Evolutionary conservation across 2,888 invertebrate species (phyloP).

Genomic region (Oscheius sp.): DNA sequence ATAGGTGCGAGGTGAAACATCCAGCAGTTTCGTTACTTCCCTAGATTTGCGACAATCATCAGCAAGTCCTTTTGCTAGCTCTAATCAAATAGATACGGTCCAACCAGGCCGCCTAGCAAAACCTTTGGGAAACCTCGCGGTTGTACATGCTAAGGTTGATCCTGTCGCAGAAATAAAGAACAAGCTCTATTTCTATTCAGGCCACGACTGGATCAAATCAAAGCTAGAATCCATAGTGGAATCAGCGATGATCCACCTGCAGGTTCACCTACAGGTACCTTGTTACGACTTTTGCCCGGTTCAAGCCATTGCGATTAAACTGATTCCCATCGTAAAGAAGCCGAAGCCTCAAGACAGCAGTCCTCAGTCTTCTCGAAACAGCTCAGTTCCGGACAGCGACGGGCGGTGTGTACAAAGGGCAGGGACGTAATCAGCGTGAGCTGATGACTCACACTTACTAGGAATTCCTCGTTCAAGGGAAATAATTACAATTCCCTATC

Average conservation of each 20-base stretch:
- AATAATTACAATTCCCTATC: constrained; percentile 80
- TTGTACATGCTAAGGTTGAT: too few relatives aligned
- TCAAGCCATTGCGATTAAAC: constrained; percentile 60
- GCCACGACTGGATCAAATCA: not conserved
- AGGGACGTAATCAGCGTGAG: constrained; percentile 81
- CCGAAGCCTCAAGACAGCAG: constrained; percentile 27
- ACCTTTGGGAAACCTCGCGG: too few relatives aligned
- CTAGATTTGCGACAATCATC: too few relatives aligned
- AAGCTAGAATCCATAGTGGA: not conserved
- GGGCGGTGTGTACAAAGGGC: constrained; percentile 82
- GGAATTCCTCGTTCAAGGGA: constrained; percentile 80
- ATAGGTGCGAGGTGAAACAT: too few relatives aligned
- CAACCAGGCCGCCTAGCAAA: too few relatives aligned
- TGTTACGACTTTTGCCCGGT: constrained; percentile 78
- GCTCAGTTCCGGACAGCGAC: constrained; percentile 78
- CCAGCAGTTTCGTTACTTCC: too few relatives aligned
- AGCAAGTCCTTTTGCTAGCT: too few relatives aligned
- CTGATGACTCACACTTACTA: constrained; percentile 81
- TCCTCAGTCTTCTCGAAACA: constrained; percentile 52
- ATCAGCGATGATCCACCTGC: constrained; percentile 74
- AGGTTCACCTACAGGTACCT: constrained; percentile 81
- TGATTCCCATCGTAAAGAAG: constrained; percentile 30
- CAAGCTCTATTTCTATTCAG: too few relatives aligned
- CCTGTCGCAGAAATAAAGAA: too few relatives aligned
- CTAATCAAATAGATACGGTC: too few relatives aligned